A percentile compares a stretch with the other conserved stretches of the same genome.
Conservation (phyloP, 2,888 invertebrate genomes). For the Autographa gamma region DNA sequence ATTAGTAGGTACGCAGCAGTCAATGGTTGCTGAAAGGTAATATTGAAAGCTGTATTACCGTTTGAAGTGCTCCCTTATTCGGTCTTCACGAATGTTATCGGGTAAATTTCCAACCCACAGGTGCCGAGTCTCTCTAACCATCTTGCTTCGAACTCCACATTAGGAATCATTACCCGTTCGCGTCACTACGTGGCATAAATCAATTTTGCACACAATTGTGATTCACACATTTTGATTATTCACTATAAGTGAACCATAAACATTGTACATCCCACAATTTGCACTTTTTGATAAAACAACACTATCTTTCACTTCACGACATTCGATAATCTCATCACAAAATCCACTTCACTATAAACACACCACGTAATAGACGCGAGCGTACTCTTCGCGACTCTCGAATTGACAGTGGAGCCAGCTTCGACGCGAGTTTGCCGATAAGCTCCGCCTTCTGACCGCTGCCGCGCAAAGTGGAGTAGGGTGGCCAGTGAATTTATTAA, state of each 20-base stretch:
- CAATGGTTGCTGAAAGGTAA: slow-evolving; percentile 45
- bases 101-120: slow-evolving; percentile 99
- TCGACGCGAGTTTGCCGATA: slow-evolving; percentile 89
- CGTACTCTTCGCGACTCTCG: slow-evolving; percentile 88
- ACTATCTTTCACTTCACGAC: slow-evolving; percentile 87
- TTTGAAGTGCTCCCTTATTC: slow-evolving; percentile 99
- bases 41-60: slow-evolving; percentile 90
- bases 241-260: slow-evolving; percentile 80
- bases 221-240: slow-evolving; percentile 86
- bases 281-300: slow-evolving; percentile 81
- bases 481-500: slow-evolving; percentile 64
- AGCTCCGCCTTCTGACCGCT: slow-evolving; percentile 89
- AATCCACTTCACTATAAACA: slow-evolving; percentile 88
- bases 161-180: slow-evolving; percentile 93
- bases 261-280: slow-evolving; percentile 80
- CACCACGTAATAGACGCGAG: slow-evolving; percentile 87
- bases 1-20: slow-evolving; percentile 5
- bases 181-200: slow-evolving; percentile 90
- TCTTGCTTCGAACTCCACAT: slow-evolving; percentile 98
- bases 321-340: slow-evolving; percentile 87
- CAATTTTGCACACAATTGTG: slow-evolving; percentile 88
- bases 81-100: slow-evolving; percentile 99
- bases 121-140: slow-evolving; percentile 99
- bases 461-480: slow-evolving; percentile 88
- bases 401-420: slow-evolving; percentile 88